Percentiles rank a stretch among this genome's conserved stretches.
Evolutionary conservation across 2,797 vertebrate genomes (phyloP).

Genomic region (Cynopterus sphinx): DNA sequence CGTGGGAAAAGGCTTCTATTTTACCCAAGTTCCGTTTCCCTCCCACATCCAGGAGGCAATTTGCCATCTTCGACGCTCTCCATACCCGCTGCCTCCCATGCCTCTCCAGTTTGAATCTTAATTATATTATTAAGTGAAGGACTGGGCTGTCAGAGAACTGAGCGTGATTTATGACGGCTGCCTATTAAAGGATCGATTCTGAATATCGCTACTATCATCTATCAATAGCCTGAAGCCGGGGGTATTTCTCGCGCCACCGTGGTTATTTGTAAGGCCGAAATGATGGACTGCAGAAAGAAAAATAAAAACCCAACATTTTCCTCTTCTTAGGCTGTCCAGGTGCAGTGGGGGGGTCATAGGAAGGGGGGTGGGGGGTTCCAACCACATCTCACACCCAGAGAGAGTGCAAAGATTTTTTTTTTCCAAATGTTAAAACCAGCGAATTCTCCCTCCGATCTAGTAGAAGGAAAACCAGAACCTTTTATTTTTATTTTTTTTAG

Average conservation of each 20-base stretch:
- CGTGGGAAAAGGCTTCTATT: neutral
- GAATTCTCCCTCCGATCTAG: neutral
- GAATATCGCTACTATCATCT: constrained; percentile 79
- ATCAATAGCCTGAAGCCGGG: constrained; percentile 71
- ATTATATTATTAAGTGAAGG: constrained; percentile 86
- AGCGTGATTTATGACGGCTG: constrained; percentile 74
- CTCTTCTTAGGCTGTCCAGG: neutral
- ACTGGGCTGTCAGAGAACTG: constrained; percentile 74
- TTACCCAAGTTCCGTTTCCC: neutral
- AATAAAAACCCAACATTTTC: no score
- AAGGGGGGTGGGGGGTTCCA: neutral
- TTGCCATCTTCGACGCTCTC: constrained; percentile 64
- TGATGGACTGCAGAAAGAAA: constrained; percentile 65
- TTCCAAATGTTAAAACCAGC: neutral
- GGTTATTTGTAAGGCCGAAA: constrained; percentile 64
- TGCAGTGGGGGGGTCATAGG: neutral
- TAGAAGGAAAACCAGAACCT: constrained; percentile 17
- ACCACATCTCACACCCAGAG: neutral
- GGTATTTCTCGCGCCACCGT: neutral
- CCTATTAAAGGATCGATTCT: constrained; percentile 75
- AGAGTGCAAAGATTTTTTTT: neutral
- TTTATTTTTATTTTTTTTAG: neutral
- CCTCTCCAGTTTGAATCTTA: constrained; percentile 85
- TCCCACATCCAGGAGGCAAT: constrained; percentile 45
- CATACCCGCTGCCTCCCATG: constrained; percentile 60